Evolutionary conservation across 1,140 invertebrate genomes (phyloP), one percentile per base, ranked within the genome.

Genomic region (Oncopeltus fasciatus): DNA sequence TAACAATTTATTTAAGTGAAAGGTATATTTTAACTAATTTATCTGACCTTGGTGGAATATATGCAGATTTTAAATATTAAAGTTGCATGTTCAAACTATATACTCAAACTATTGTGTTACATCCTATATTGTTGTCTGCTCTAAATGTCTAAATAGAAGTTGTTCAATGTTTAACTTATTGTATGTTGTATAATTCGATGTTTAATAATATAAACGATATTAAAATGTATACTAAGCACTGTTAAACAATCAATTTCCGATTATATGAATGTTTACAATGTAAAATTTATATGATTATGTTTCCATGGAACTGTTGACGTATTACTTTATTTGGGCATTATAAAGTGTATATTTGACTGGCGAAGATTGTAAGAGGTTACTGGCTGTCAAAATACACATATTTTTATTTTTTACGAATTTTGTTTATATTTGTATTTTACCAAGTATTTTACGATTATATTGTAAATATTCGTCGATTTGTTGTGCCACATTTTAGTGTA

Each of bases 401-500:
- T 14, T 38, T 14, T 38, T 38, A 5, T 5, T 38, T 8, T 38
- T 8, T 8, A 5, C 14, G 31, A 38, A 14, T 38, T 38, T 38
- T 38, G 31, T 38, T 38, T 38, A 38, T 38, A 38, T 38, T 38
- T 38, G 14, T 38, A 8, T 38, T 38, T 38, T 38, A 38, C 31
- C 31, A 38, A 8, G 14, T 38, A 38, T 38, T 38, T 38, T 38
- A 38, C 14, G 14, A 8, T 5, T 38, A 38, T 38, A 38, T 53
- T 53, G 49, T 53, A 53, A 8, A 53, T 53, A 53, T 24, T 53
- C 49, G 16, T 53, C 49, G 49, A 53, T 53, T 24, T n/a, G n/a
- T 53, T 53, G 49, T 53, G 49, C 49, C 49, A 53, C 49, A 49
- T 24, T 27, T 14, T 53, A 53, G 49, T 53, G 12, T 53, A 53